Evolutionary conservation across 2,113 vertebrate genomes (phyloP).

Genomic region (Larimichthys polyactis): DNA sequence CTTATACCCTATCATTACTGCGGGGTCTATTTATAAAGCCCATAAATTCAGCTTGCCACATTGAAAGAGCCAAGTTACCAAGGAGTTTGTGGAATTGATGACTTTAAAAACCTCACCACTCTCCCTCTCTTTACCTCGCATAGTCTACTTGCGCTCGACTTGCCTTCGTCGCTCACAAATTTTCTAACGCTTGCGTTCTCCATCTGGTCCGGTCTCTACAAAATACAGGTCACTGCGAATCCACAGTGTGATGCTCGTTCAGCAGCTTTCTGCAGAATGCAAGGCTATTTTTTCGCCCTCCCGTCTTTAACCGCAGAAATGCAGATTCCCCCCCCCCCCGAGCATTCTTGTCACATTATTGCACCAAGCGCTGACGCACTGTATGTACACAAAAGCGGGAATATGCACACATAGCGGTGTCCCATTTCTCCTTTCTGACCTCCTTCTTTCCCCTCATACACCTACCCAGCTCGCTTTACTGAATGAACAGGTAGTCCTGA

Average conservation of each 20-base stretch:
- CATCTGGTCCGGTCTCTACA: conserved; percentile 42
- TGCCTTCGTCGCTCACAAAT: background rate
- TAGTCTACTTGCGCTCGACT: conserved; percentile 7
- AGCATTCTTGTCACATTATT: conserved; percentile 63
- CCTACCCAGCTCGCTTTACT: conserved; percentile 13
- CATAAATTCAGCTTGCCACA: conserved; percentile 74
- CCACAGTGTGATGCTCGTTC: conserved; percentile 38
- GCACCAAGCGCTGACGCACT: conserved; percentile 30
- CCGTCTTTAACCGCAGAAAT: conserved; percentile 33
- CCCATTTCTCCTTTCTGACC: conserved; percentile 53
- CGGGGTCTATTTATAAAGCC: conserved; percentile 83
- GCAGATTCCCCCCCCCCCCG: conserved; percentile 31
- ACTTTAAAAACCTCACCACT: conserved; percentile 54
- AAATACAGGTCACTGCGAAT: conserved; percentile 55
- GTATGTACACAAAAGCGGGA: conserved; percentile 30
- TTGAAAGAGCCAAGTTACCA: conserved; percentile 68
- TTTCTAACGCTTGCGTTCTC: conserved; percentile 20
- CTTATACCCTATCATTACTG: conserved; percentile 82
- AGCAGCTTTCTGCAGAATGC: conserved; percentile 39
- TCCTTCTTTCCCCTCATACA: conserved; percentile 27
- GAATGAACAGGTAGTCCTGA: background rate
- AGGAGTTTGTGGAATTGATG: conserved; percentile 63
- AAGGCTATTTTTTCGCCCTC: conserved; percentile 33
- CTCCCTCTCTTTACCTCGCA: conserved; percentile 21
- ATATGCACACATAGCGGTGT: conserved; percentile 35